A percentile compares a stretch with the other conserved stretches of the same genome.
Conservation (phyloP, 1,140 invertebrate genomes). For the Pseudomyrmex sp. region DNA sequence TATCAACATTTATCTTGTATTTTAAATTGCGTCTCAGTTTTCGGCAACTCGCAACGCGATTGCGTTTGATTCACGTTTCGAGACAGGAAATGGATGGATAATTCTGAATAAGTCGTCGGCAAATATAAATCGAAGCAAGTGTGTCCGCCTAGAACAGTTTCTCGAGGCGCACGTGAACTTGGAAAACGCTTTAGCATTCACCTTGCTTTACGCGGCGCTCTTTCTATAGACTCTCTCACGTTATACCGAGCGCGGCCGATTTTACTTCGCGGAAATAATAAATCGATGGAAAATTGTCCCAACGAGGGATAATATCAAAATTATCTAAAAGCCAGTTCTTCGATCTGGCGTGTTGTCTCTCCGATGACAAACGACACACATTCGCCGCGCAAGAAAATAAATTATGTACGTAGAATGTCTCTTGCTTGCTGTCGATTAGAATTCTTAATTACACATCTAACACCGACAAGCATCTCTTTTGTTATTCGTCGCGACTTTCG, state of each 20-base stretch:
- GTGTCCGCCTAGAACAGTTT: not conserved
- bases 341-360: not conserved
- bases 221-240: not conserved
- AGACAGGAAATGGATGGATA: too few species aligned
- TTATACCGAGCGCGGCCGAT: slow-evolving; percentile 36
- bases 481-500: not conserved
- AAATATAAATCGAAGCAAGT: not conserved
- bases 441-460: not conserved
- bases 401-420: too few species aligned
- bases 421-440: not conserved
- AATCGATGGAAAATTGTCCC: slow-evolving; percentile 53
- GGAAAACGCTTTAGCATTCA: slow-evolving; percentile 57
- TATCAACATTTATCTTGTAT: too few species aligned
- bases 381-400: not conserved
- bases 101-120: too few species aligned
- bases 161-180: slow-evolving; percentile 39
- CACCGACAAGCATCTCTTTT: not conserved
- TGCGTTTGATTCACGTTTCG: too few species aligned
- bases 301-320: slow-evolving; percentile 3
- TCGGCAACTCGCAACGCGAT: too few species aligned
- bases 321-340: not conserved
- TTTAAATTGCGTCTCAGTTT: too few species aligned
- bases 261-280: slow-evolving; percentile 28
- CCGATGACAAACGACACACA: not conserved
- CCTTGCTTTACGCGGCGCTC: slow-evolving; percentile 41